Evolutionary conservation across 2,113 vertebrate genomes (phyloP), one percentile per base, ranked within the genome.

Genomic region (Phodopus roborovskii): DNA sequence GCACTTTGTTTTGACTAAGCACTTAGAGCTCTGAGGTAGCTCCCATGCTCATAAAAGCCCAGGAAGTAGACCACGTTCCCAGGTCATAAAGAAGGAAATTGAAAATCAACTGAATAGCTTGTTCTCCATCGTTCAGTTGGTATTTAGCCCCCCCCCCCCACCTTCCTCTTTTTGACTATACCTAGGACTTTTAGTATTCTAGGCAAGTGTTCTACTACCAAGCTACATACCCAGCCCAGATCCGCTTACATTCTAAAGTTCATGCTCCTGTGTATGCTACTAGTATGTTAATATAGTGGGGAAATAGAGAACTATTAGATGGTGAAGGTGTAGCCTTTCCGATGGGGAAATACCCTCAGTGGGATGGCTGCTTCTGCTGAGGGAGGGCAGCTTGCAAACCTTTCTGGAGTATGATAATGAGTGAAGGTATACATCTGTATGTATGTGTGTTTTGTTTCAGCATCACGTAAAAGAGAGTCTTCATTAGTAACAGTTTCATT

Each of bases 31-130:
- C 74, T 53, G 87, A 36, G 68, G 22, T 33, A 74, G 62, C 8
- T 70, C 56, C 66, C 24, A 42, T 60, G 24, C 53, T 91, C 48
- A n/a, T 26, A 17, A 79, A 92, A 71, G 45, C 84, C 74, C 2
- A 11, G 88, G 39, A 17, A 58, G 7, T 20, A 22, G 50, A 5
- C 39, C n/a, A 39, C 48, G 20, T 62, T 75, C 7, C 45, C 28
- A 9, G 74, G 71, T 94, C 20, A 75, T 66, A 58, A 93, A 89
- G 83, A 66, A 94, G 56, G 33, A 93, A 70, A 42, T 58, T 45
- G 77, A 60, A 95, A 58, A 22, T 91, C 30, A 19, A 66, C 73
- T 50, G 24, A 30, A 19, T 64, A 73, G 90, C n/a, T 50, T 92
- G 50, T 77, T 66, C n/a, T 4, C 30, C n/a, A 53, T n/a, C 39